These are phyloP conservation scores for Drosophila ambigua DNA, from an alignment of 1,140 invertebrate genomes.

Conservation along the genomic window DNA sequence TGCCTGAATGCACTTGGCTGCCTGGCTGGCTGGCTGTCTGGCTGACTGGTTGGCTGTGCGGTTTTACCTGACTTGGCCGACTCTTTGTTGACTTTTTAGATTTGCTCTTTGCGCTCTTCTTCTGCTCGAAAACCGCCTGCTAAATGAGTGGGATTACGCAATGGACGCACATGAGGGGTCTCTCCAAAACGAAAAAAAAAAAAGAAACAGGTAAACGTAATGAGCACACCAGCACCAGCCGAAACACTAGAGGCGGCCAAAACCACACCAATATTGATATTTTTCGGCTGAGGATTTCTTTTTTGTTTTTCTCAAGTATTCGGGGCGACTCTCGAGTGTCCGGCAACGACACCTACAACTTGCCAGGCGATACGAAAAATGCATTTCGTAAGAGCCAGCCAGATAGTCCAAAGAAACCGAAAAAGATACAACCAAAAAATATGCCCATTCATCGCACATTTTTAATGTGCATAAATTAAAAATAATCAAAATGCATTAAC, in stretches of 20 bases:
- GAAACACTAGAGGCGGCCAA: slow-evolving; percentile 7
- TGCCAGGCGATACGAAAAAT: slow-evolving; percentile 35
- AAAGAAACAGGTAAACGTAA: slow-evolving; percentile 69
- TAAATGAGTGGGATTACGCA: slow-evolving; percentile 77
- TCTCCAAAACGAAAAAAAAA: slow-evolving; percentile 16
- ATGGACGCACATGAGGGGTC: slow-evolving; percentile 73
- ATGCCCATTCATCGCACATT: slow-evolving; percentile 59
- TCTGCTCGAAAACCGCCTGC: slow-evolving; percentile 48
- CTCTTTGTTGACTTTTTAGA: slow-evolving; percentile 76
- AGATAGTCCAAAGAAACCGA: slow-evolving; percentile 14
- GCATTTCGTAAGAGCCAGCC: slow-evolving; percentile 63
- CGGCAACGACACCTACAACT: slow-evolving; percentile 69
- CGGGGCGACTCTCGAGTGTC: slow-evolving; percentile 38
- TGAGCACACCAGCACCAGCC: slow-evolving; percentile 48
- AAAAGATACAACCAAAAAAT: slow-evolving; percentile 42
- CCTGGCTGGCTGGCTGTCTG: slow-evolving; percentile 23
- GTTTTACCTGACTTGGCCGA: slow-evolving; percentile 10
- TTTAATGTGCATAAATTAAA: slow-evolving; percentile 73
- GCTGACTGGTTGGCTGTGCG: slow-evolving; percentile 17
- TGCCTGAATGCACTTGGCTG: slow-evolving; percentile 67
- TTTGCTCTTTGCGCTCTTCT: slow-evolving; percentile 62
- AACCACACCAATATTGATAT: slow-evolving; percentile 78
- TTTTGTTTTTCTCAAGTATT: not conserved
- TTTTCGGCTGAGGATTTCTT: slow-evolving; percentile 63
- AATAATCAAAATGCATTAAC: slow-evolving; percentile 79